A percentile compares a stretch with the other conserved stretches of the same genome.
Evolutionary conservation across 1,140 invertebrate species (phyloP).

Genomic region (Pseudomyrmex cubaensis): DNA sequence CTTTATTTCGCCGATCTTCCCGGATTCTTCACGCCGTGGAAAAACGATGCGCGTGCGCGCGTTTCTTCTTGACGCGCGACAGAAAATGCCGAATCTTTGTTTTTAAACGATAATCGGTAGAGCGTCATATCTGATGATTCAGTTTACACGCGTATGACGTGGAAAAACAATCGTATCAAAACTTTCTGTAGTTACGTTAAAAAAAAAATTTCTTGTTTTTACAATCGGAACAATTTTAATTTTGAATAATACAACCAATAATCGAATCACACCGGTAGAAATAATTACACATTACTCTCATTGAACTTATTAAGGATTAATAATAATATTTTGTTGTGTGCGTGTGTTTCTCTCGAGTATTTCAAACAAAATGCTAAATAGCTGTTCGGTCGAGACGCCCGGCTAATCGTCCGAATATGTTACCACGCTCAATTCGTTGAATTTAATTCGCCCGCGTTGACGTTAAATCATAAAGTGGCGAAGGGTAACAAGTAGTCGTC

Average conservation of each 20-base stretch:
- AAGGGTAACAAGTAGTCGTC: constrained; percentile 83
- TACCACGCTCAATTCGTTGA: constrained; percentile 67
- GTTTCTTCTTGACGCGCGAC: constrained; percentile 3
- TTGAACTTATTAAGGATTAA: not conserved
- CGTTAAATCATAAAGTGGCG: constrained; percentile 83
- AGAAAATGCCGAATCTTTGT: not conserved
- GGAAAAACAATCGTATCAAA: too few relatives aligned
- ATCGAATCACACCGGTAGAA: not conserved
- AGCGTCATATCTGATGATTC: too few relatives aligned
- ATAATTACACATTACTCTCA: not conserved
- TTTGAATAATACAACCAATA: not conserved
- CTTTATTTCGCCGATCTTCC: constrained; percentile 67
- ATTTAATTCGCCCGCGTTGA: constrained; percentile 79
- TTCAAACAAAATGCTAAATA: constrained; percentile 32
- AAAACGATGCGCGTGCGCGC: constrained; percentile 40
- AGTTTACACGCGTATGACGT: too few relatives aligned
- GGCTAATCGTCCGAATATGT: constrained; percentile 57
- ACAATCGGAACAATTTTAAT: not conserved
- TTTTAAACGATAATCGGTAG: too few relatives aligned
- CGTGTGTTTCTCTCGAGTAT: not conserved
- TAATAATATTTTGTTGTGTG: constrained; percentile 3
- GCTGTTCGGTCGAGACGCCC: not conserved
- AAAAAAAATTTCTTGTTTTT: too few relatives aligned
- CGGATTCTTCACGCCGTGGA: not conserved
- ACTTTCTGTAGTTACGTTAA: too few relatives aligned